Conservation (phyloP, 2,888 invertebrate species). For the Clepsis dumicolana region DNA sequence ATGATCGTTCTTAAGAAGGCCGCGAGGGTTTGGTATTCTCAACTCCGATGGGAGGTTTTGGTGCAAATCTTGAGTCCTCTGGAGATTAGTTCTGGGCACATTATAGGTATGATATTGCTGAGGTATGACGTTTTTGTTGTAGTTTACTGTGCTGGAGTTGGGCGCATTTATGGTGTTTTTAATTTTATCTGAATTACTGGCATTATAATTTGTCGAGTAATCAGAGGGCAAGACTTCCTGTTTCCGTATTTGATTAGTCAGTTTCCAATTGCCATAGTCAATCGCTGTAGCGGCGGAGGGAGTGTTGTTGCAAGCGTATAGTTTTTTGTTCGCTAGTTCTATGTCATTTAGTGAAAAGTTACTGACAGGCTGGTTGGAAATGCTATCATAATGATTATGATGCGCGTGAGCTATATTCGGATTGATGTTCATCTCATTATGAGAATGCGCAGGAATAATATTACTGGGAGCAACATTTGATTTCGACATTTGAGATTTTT, state of each 20-base stretch:
- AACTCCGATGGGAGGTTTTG: conserved; percentile 72
- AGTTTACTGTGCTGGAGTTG: conserved; percentile 63
- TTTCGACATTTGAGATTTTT: conserved; percentile 62
- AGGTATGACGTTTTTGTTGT: conserved; percentile 73
- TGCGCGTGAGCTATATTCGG: conserved; percentile 73
- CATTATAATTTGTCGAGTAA: conserved; percentile 69
- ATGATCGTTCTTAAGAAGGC: conserved; percentile 68
- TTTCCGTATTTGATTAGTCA: conserved; percentile 70
- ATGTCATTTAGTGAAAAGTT: conserved; percentile 79
- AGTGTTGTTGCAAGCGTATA: conserved; percentile 68
- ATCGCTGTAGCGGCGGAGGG: conserved; percentile 62
- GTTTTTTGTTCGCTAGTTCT: conserved; percentile 77
- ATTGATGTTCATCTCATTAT: conserved; percentile 61
- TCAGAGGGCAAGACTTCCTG: conserved; percentile 73
- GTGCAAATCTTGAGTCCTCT: conserved; percentile 69
- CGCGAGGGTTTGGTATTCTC: conserved; percentile 78
- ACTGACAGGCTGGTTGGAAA: conserved; percentile 63
- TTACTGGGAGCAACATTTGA: conserved; percentile 57
- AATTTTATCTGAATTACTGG: conserved; percentile 66
- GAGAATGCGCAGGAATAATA: conserved; percentile 70
- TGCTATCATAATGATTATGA: conserved; percentile 72
- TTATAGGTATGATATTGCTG: conserved; percentile 72
- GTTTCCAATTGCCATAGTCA: conserved; percentile 80
- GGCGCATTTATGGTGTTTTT: conserved; percentile 63
- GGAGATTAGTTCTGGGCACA: conserved; percentile 63